Conservation (phyloP, 2,113 vertebrate genomes). For the Ptilorrhoa leucosticta region DNA sequence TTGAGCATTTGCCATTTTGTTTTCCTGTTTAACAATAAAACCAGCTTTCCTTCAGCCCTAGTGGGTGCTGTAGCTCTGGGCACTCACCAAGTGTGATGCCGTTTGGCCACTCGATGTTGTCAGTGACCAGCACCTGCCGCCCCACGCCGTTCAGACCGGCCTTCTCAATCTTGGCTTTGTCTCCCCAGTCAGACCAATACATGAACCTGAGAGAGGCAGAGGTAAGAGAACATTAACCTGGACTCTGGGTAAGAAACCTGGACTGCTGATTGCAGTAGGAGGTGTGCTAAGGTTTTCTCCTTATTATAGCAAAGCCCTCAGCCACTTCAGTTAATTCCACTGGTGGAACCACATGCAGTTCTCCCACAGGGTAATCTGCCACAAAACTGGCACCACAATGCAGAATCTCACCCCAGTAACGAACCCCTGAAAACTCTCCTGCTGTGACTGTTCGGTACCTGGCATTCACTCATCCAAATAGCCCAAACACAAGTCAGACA, state of each 20-base stretch:
- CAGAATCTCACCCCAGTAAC: background rate
- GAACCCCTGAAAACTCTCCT: background rate
- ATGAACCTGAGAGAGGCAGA: conserved; percentile 82
- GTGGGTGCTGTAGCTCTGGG: background rate
- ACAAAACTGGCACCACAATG: background rate
- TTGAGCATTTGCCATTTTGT: background rate
- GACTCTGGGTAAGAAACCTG: background rate
- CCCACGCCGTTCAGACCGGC: conserved; percentile 91
- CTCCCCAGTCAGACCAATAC: conserved; percentile 99
- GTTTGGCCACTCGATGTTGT: conserved; percentile 97
- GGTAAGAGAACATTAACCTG: background rate
- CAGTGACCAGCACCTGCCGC: conserved; percentile 86
- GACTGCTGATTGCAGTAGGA: background rate
- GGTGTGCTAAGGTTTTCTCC: background rate
- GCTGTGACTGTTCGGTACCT: background rate
- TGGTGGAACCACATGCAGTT: background rate
- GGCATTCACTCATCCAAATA: background rate
- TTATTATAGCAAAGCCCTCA: background rate
- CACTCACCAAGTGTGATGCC: conserved; percentile 92
- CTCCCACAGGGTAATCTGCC: background rate
- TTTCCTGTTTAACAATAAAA: background rate
- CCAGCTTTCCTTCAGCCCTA: background rate
- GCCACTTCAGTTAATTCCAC: background rate
- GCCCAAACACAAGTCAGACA: background rate
- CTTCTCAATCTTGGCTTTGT: conserved; percentile 93